Conservation (phyloP, 1,140 invertebrate genomes). For the Leptinotarsa undecemlineata region DNA sequence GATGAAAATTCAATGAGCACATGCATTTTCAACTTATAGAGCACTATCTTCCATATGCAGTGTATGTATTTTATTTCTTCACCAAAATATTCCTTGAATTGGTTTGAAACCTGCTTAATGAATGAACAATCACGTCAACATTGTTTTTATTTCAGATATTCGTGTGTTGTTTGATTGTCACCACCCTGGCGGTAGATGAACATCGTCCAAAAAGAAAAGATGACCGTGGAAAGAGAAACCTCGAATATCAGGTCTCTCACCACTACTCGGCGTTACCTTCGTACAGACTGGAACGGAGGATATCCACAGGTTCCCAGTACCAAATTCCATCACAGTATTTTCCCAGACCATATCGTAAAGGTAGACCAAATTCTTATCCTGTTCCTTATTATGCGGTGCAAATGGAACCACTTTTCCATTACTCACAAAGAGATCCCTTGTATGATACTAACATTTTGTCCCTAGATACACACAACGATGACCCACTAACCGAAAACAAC, state of each 20-base stretch:
- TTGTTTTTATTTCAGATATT: conserved; percentile 42
- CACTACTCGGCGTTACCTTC: conserved; percentile 60
- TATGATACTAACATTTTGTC: conserved; percentile 64
- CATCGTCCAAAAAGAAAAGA: conserved; percentile 58
- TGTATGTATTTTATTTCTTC: too few relatives aligned
- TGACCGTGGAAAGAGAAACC: conserved; percentile 60
- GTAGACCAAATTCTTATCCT: conserved; percentile 57
- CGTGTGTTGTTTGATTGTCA: conserved; percentile 41
- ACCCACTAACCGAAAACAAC: conserved; percentile 56
- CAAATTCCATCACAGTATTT: conserved; percentile 46
- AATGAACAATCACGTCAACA: background rate
- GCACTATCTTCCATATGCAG: too few relatives aligned
- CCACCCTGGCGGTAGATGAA: conserved; percentile 43
- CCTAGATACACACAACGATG: conserved; percentile 61
- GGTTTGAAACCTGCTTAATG: too few relatives aligned
- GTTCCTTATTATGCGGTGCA: conserved; percentile 74
- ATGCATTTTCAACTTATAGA: too few relatives aligned
- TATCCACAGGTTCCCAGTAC: conserved; percentile 47
- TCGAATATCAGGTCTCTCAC: conserved; percentile 59
- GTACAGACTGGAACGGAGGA: conserved; percentile 56
- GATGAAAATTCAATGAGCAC: too few relatives aligned
- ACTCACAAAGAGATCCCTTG: conserved; percentile 76
- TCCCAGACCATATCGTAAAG: conserved; percentile 55
- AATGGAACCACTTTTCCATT: conserved; percentile 78
- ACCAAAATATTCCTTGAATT: too few relatives aligned